Conservation (phyloP, 2,888 invertebrate species). For the Dynastes tityus region DNA sequence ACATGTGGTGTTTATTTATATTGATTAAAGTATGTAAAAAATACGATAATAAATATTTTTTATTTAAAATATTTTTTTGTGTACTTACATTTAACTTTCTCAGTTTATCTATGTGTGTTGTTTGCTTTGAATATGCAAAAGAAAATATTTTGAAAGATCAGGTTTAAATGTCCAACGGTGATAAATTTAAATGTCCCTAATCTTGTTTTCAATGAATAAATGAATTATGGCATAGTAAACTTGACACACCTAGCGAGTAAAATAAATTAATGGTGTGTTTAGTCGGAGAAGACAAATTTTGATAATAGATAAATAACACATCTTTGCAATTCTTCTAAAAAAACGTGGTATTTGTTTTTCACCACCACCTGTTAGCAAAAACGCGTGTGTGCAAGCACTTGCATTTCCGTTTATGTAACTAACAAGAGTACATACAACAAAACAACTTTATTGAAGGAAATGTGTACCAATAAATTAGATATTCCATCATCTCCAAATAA, state of each 20-base stretch:
- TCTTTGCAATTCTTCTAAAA: no score
- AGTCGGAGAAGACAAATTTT: background rate
- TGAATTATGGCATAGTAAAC: constrained; percentile 8
- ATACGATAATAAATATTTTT: constrained; percentile 11
- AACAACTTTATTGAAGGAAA: no score
- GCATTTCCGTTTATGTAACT: no score
- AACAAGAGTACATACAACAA: no score
- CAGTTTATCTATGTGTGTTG: background rate
- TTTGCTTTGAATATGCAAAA: constrained; percentile 1
- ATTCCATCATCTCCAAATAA: no score
- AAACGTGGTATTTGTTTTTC: no score
- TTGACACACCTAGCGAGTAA: constrained; percentile 9
- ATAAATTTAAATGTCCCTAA: constrained; percentile 35
- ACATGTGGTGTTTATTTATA: background rate
- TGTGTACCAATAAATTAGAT: no score
- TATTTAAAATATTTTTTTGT: background rate
- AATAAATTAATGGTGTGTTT: background rate
- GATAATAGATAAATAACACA: no score
- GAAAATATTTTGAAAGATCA: constrained; percentile 18
- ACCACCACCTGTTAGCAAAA: no score
- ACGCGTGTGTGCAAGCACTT: no score
- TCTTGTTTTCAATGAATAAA: constrained; percentile 6
- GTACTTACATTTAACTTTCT: constrained; percentile 2
- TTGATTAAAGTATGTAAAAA: background rate
- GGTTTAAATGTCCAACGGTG: constrained; percentile 18